Conservation (phyloP, 2,888 invertebrate species). For the Tetrapedia diversipes region DNA sequence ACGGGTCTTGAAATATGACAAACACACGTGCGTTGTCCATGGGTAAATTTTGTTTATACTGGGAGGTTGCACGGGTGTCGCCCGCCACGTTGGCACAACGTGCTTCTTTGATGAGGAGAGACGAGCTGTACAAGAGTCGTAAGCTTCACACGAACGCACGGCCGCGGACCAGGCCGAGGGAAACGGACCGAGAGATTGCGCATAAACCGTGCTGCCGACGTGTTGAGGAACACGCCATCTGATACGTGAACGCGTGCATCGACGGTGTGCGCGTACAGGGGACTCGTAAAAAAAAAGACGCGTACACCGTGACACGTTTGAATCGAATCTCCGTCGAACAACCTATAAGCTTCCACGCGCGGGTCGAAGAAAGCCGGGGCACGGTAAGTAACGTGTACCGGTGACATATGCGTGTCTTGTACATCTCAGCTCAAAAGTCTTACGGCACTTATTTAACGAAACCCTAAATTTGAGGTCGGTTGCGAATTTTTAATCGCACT, state of each 20-base stretch:
- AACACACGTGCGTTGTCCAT: constrained; percentile 71
- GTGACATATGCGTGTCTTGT: neutral
- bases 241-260: neutral
- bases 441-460: no score
- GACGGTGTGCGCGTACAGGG: neutral
- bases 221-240: constrained; percentile 29
- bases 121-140: constrained; percentile 70
- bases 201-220: constrained; percentile 30
- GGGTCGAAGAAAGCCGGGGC: constrained; percentile 23
- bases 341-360: neutral
- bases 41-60: constrained; percentile 72
- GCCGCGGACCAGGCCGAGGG: constrained; percentile 26
- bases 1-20: constrained; percentile 71
- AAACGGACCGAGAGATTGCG: constrained; percentile 36
- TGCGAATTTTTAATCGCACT: no score
- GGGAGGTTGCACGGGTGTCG: constrained; percentile 59
- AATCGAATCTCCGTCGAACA: constrained; percentile 23
- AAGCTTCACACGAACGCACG: constrained; percentile 34
- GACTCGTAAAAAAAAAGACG: constrained; percentile 7
- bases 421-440: no score
- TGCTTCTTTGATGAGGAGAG: constrained; percentile 75
- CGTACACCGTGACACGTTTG: constrained; percentile 2
- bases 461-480: no score
- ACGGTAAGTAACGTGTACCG: neutral
- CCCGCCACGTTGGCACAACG: constrained; percentile 68